Conservation (phyloP, 2,113 vertebrate genomes). For the Nibea albiflora region DNA sequence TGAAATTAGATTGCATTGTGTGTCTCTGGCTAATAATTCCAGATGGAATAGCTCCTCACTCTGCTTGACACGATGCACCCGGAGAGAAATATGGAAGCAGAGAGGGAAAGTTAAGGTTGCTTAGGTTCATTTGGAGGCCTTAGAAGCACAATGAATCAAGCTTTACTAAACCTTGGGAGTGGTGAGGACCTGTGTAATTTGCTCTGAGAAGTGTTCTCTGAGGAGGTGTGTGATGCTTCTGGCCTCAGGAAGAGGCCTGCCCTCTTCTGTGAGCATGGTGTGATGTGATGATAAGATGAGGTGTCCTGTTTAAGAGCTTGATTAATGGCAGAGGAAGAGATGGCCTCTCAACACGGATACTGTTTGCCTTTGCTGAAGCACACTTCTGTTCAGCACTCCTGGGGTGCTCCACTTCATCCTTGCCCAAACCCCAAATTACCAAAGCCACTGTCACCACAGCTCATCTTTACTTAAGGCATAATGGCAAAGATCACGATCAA, state of each 20-base stretch:
- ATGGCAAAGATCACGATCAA: slow-evolving; percentile 84
- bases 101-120: slow-evolving; percentile 77
- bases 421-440: slow-evolving; percentile 77
- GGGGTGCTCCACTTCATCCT: slow-evolving; percentile 57
- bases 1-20: slow-evolving; percentile 84
- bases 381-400: slow-evolving; percentile 71
- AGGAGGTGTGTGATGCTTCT: slow-evolving; percentile 68
- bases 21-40: slow-evolving; percentile 83
- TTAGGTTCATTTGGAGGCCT: slow-evolving; percentile 72
- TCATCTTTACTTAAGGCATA: slow-evolving; percentile 81
- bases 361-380: slow-evolving; percentile 79
- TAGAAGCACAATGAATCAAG: slow-evolving; percentile 78
- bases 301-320: slow-evolving; percentile 81
- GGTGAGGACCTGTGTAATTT: slow-evolving; percentile 75
- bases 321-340: slow-evolving; percentile 81
- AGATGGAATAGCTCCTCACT: slow-evolving; percentile 77
- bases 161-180: slow-evolving; percentile 76
- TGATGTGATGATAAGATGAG: slow-evolving; percentile 80
- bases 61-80: slow-evolving; percentile 74
- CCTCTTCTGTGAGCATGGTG: slow-evolving; percentile 62
- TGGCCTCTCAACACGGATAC: slow-evolving; percentile 73
- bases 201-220: slow-evolving; percentile 74
- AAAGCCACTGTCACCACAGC: slow-evolving; percentile 72
- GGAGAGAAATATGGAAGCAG: slow-evolving; percentile 70
- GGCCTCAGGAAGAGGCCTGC: slow-evolving; percentile 66